Evolutionary conservation across 2,797 vertebrate species (phyloP).

Genomic region (Hippoglossus hippoglossus): DNA sequence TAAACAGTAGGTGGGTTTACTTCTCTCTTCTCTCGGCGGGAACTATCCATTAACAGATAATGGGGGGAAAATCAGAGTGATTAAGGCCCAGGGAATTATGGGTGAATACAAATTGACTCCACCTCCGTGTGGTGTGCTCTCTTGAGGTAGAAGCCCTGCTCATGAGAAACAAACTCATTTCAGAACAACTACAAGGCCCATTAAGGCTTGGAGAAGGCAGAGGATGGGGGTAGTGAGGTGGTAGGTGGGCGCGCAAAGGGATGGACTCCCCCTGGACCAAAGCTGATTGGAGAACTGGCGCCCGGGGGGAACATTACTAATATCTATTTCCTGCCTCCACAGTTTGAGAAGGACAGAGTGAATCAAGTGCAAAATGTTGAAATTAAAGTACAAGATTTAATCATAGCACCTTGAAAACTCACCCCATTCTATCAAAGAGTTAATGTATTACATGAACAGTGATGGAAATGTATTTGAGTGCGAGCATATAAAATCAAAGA

Average conservation of each 20-base stretch:
- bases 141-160: constrained; percentile 78
- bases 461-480: constrained; percentile 88
- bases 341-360: constrained; percentile 68
- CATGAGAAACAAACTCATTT: constrained; percentile 82
- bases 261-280: constrained; percentile 79
- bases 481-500: constrained; percentile 67
- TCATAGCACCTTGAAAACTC: constrained; percentile 55
- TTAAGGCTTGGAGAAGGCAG: constrained; percentile 74
- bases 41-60: constrained; percentile 99
- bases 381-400: constrained; percentile 72
- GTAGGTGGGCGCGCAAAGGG: constrained; percentile 77
- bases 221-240: constrained; percentile 69
- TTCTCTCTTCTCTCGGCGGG: constrained; percentile 86
- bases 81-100: constrained; percentile 95
- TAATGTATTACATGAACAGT: constrained; percentile 85
- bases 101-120: constrained; percentile 94
- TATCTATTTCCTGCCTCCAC: constrained; percentile 76
- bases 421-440: constrained; percentile 61
- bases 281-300: constrained; percentile 80
- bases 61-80: constrained; percentile 91
- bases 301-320: constrained; percentile 75
- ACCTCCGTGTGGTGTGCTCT: constrained; percentile 83
- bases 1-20: constrained; percentile 88
- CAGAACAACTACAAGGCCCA: constrained; percentile 76
- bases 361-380: constrained; percentile 73